Conservation (phyloP, 1,140 invertebrate species). For the Calycopis cecrops region DNA sequence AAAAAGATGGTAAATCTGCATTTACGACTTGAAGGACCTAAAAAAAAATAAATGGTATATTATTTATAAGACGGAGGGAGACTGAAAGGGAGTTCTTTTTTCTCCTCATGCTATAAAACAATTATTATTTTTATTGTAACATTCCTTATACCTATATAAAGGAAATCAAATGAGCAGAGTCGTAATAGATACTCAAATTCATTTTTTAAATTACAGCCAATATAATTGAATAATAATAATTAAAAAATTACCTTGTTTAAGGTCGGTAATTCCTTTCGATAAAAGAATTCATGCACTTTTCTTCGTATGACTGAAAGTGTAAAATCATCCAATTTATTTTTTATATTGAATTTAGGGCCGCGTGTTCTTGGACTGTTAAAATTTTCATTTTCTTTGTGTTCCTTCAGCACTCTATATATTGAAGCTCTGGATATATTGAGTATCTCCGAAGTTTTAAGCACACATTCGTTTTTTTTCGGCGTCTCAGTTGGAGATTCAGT, state of each 20-base stretch:
- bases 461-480: constrained; percentile 3
- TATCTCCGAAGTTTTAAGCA: neutral
- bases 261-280: constrained; percentile 23
- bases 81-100: too few relatives aligned
- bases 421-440: neutral
- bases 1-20: constrained; percentile 15
- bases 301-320: constrained; percentile 9
- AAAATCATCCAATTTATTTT: neutral
- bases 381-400: neutral
- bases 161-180: neutral
- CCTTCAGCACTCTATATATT: constrained; percentile 2
- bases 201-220: neutral
- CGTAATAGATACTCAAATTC: neutral
- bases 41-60: constrained; percentile 1
- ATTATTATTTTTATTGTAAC: too few relatives aligned
- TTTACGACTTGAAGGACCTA: constrained; percentile 13
- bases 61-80: too few relatives aligned
- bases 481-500: constrained; percentile 2
- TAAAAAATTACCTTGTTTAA: constrained; percentile 14
- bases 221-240: neutral
- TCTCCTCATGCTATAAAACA: too few relatives aligned
- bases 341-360: constrained; percentile 1
- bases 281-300: constrained; percentile 26
- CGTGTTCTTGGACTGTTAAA: neutral
- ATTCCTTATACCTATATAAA: too few relatives aligned